phyloP scores from a whole-genome alignment of 2,797 vertebrate species.

The Acipenser transmontanus region DNA sequence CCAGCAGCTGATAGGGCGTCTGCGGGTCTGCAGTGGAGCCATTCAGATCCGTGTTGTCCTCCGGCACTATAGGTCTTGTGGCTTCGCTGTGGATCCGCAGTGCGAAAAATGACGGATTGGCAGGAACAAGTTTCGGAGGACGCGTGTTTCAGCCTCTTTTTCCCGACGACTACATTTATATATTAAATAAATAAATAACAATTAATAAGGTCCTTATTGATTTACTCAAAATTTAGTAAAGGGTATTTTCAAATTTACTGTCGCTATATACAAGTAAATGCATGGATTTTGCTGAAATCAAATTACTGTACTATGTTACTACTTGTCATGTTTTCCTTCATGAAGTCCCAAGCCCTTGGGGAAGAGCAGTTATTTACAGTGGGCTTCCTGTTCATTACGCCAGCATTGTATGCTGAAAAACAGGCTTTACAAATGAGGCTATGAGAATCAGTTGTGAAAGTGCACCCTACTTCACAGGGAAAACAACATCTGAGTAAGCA shows the following conservation, averaged over 20 bases:
- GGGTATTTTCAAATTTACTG: constrained; percentile 3
- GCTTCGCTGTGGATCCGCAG: no score
- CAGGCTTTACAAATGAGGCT: background rate
- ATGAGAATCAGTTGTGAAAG: no score
- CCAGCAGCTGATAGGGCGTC: no score
- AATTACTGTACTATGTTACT: constrained; percentile 4
- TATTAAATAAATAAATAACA: background rate
- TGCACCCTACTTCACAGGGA: background rate
- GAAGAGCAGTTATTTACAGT: background rate
- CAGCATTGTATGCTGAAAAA: background rate
- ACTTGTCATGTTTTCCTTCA: background rate
- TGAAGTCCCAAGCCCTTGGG: background rate
- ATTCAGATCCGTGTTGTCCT: no score
- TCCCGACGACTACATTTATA: background rate
- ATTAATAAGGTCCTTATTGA: background rate
- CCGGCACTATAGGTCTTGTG: no score
- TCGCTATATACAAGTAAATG: no score
- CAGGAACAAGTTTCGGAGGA: no score
- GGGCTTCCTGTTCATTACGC: background rate
- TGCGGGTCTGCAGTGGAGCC: no score
- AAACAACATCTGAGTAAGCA: background rate
- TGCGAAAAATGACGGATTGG: no score
- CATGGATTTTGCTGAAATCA: no score
- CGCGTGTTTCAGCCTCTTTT: no score
- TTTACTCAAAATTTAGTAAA: background rate